phyloP scores from a whole-genome alignment of 2,797 vertebrate genomes.

The Xerus rutilus region DNA sequence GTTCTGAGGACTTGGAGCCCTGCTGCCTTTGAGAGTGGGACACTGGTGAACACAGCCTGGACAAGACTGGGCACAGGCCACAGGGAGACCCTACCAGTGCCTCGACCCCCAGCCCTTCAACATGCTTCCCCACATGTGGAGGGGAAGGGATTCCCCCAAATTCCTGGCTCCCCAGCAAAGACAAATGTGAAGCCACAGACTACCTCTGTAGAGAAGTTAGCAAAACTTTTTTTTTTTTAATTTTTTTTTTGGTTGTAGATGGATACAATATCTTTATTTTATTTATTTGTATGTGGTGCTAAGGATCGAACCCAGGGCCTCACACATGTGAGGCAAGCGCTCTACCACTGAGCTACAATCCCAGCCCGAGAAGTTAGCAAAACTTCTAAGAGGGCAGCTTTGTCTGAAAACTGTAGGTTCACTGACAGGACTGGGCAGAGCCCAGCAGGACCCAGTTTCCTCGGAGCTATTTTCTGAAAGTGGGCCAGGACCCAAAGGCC shows the following conservation, averaged over 20 bases:
- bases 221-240: too few relatives aligned
- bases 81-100: neutral
- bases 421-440: neutral
- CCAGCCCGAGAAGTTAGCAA: neutral
- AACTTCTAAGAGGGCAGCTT: neutral
- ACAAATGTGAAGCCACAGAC: neutral
- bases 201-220: neutral
- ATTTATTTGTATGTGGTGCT: too few relatives aligned
- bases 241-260: too few relatives aligned
- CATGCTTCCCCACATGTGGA: too few relatives aligned
- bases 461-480: conserved; percentile 34
- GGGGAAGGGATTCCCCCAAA: neutral
- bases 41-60: neutral
- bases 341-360: too few relatives aligned
- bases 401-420: neutral
- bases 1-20: neutral
- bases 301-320: too few relatives aligned
- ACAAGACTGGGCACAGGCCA: neutral
- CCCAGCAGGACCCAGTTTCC: neutral
- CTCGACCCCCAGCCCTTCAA: neutral
- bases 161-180: neutral
- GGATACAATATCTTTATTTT: too few relatives aligned
- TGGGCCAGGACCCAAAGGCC: neutral
- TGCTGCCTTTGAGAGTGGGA: neutral
- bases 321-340: too few relatives aligned